Evolutionary conservation across 64 coral and sea anemone genomes (phyloP).

Genomic region (Stichodactyla mertensii): DNA sequence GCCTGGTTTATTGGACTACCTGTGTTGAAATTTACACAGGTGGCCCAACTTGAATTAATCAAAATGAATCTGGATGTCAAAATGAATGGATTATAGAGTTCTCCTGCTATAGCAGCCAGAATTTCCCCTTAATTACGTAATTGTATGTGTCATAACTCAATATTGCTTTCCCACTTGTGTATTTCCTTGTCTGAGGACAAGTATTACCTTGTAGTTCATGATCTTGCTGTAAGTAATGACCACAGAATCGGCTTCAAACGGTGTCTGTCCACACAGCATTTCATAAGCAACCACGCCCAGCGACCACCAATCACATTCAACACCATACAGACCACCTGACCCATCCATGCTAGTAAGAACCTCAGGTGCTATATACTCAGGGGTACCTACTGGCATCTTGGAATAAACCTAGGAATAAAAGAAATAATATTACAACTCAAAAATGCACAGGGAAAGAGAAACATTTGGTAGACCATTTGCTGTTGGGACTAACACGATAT

Average conservation of each 20-base stretch:
- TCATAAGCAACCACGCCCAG: conserved; percentile 95
- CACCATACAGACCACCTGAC: conserved; percentile 75
- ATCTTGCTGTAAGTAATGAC: conserved; percentile 98
- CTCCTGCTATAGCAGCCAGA: no score
- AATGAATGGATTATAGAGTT: no score
- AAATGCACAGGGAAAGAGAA: neutral
- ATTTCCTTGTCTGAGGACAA: no score
- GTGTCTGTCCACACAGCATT: conserved; percentile 89
- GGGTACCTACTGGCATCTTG: conserved; percentile 97
- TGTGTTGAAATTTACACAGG: neutral
- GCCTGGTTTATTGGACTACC: neutral
- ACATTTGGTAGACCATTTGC: neutral
- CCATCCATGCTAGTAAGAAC: conserved; percentile 98
- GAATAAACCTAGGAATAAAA: conserved; percentile 16
- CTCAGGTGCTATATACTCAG: conserved; percentile 95
- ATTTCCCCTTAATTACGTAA: no score
- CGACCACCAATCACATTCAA: conserved; percentile 99
- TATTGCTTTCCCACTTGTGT: neutral
- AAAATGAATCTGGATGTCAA: no score
- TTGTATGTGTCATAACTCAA: no score
- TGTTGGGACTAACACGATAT: neutral
- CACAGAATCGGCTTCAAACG: conserved; percentile 91
- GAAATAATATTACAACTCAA: neutral
- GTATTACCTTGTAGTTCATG: conserved; percentile 96
- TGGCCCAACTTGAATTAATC: neutral